Evolutionary conservation across 2,888 invertebrate species (phyloP).

Genomic region (Cosmorhoe ocellata): DNA sequence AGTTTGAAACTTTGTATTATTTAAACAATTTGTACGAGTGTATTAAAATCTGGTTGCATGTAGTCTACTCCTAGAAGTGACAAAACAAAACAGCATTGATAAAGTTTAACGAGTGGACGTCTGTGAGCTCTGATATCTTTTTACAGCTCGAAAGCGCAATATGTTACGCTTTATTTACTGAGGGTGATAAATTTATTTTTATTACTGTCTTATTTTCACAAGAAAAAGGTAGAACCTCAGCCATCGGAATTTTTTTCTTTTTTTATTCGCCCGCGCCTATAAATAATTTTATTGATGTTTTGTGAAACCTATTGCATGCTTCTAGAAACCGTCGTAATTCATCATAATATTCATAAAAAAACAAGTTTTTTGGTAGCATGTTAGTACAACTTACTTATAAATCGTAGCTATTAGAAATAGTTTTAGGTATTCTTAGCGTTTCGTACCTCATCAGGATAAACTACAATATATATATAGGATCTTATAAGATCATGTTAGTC

Average conservation of each 20-base stretch:
- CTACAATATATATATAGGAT: no score
- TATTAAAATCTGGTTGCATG: background rate
- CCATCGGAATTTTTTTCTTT: conserved; percentile 55
- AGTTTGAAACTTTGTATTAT: no score
- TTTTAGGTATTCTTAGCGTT: no score
- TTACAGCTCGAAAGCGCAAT: conserved; percentile 63
- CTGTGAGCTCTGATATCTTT: conserved; percentile 55
- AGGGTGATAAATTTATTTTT: conserved; percentile 72
- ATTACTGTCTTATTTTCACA: conserved; percentile 73
- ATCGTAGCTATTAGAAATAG: no score
- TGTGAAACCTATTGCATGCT: conserved; percentile 8
- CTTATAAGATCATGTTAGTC: no score
- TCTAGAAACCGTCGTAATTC: background rate
- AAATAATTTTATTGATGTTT: conserved; percentile 67
- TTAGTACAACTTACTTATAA: no score
- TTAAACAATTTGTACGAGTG: no score
- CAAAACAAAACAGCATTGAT: conserved; percentile 41
- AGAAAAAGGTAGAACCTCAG: conserved; percentile 51
- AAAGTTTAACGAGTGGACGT: conserved; percentile 51
- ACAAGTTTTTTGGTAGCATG: no score
- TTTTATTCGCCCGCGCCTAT: conserved; percentile 52
- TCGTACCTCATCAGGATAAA: no score
- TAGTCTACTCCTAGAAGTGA: conserved; percentile 1
- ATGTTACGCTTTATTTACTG: conserved; percentile 75
- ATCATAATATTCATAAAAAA: no score